Evolutionary conservation across 2,797 vertebrate genomes (phyloP).

Genomic region (Macropus fuliginosus): DNA sequence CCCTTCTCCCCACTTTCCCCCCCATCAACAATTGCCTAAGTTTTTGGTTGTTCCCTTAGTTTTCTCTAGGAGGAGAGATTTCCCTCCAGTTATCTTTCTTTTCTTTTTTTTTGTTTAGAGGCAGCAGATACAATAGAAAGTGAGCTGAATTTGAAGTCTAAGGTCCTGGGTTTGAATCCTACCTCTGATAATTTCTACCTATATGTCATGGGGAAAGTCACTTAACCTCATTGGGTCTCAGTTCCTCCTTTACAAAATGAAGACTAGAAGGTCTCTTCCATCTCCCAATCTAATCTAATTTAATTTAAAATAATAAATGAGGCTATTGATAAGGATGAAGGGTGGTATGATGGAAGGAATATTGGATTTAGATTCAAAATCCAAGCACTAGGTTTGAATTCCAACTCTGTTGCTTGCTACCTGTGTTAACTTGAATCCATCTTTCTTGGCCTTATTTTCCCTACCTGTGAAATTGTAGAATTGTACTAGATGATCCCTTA

Average conservation of each 20-base stretch:
- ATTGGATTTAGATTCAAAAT: background rate
- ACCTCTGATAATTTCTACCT: too few relatives aligned
- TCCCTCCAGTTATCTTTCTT: background rate
- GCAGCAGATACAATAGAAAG: background rate
- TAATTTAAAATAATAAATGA: background rate
- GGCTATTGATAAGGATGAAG: background rate
- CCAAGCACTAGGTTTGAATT: background rate
- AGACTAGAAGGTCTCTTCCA: background rate
- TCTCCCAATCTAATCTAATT: background rate
- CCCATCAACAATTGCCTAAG: background rate
- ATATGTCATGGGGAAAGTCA: background rate
- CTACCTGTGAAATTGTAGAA: background rate
- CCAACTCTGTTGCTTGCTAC: background rate
- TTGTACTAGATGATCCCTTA: background rate
- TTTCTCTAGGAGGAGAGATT: background rate
- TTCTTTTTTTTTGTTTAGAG: background rate
- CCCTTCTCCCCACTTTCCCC: background rate
- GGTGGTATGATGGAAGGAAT: background rate
- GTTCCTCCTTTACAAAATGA: background rate
- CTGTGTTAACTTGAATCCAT: background rate
- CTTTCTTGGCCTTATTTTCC: background rate
- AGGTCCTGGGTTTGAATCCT: background rate
- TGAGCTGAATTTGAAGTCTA: background rate
- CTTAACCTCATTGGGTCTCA: background rate
- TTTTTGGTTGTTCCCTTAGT: background rate